Percentiles rank a stretch among this genome's conserved stretches.
These are phyloP conservation scores for Kryptolebias marmoratus DNA, from an alignment of 2,113 vertebrate genomes.

Conservation along the genomic window DNA sequence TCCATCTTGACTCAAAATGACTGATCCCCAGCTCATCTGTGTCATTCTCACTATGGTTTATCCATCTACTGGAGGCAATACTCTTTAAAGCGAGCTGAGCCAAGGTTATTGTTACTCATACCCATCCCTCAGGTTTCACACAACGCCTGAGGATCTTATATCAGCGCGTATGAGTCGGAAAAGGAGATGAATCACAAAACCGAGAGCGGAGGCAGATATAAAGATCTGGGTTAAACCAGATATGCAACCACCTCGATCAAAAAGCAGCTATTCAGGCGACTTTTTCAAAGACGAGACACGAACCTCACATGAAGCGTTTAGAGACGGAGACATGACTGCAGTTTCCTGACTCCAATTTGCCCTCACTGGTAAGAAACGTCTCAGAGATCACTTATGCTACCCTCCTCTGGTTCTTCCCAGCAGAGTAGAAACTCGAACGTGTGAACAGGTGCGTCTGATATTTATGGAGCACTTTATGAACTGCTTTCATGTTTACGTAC, in stretches of 20 bases:
- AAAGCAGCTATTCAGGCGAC: not conserved
- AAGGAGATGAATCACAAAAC: slow-evolving; percentile 12
- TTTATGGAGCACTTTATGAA: slow-evolving; percentile 21
- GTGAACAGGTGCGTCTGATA: slow-evolving; percentile 29
- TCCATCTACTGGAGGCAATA: slow-evolving; percentile 28
- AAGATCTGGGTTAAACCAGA: slow-evolving; percentile 6
- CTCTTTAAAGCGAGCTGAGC: slow-evolving; percentile 25
- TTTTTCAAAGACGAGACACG: slow-evolving; percentile 1
- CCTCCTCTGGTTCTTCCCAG: slow-evolving; percentile 17
- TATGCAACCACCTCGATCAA: slow-evolving; percentile 5
- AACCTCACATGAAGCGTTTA: slow-evolving; percentile 12
- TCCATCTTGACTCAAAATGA: slow-evolving; percentile 52
- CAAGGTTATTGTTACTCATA: slow-evolving; percentile 53
- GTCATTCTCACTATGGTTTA: slow-evolving; percentile 39
- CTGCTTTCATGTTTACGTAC: slow-evolving; percentile 39
- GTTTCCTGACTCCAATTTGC: not conserved
- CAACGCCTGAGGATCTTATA: not conserved
- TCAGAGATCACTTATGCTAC: slow-evolving; percentile 1
- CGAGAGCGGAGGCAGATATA: not conserved
- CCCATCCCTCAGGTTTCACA: slow-evolving; percentile 24
- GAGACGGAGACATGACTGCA: not conserved
- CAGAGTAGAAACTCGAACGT: slow-evolving; percentile 23
- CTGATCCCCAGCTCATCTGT: slow-evolving; percentile 58
- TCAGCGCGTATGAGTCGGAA: not conserved
- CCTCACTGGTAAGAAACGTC: slow-evolving; percentile 2